These are phyloP conservation scores for Drosophila flavopinicola DNA, from an alignment of 2,888 invertebrate species.

Conservation along the genomic window DNA sequence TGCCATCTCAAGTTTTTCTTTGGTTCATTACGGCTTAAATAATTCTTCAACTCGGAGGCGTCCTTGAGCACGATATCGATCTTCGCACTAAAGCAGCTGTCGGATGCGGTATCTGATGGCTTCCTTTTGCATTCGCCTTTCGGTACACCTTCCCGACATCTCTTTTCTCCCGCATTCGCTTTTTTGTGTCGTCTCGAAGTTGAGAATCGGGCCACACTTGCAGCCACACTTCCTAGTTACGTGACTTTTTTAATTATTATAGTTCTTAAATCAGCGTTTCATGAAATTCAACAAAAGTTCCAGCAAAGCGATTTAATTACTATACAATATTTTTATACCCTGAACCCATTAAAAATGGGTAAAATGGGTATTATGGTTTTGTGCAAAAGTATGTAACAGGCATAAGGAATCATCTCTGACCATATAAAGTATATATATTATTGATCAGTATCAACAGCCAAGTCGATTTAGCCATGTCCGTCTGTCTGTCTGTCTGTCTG, in stretches of 20 bases:
- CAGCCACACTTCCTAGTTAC: background rate
- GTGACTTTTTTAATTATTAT: conserved; percentile 18
- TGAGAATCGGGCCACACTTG: conserved; percentile 3
- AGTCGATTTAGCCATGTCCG: no score
- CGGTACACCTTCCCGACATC: background rate
- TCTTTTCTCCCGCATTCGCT: background rate
- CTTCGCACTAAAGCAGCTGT: conserved; percentile 30
- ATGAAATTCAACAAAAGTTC: no score
- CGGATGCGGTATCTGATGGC: conserved; percentile 1
- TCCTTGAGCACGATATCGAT: conserved; percentile 49
- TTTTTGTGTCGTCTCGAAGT: conserved; percentile 6
- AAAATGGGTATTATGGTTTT: no score
- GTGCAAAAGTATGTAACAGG: no score
- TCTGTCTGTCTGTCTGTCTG: no score
- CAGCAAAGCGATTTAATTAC: no score
- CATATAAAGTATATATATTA: no score
- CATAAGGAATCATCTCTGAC: no score
- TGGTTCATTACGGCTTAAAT: conserved; percentile 28
- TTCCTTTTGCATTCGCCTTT: background rate
- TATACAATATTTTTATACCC: no score
- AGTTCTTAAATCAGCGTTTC: conserved; percentile 2
- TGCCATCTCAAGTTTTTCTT: background rate
- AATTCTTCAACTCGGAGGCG: conserved; percentile 5
- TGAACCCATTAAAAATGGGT: no score
- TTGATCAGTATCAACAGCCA: no score